phyloP scores from a whole-genome alignment of 2,888 invertebrate genomes.

The Willowsia nigromaculata region DNA sequence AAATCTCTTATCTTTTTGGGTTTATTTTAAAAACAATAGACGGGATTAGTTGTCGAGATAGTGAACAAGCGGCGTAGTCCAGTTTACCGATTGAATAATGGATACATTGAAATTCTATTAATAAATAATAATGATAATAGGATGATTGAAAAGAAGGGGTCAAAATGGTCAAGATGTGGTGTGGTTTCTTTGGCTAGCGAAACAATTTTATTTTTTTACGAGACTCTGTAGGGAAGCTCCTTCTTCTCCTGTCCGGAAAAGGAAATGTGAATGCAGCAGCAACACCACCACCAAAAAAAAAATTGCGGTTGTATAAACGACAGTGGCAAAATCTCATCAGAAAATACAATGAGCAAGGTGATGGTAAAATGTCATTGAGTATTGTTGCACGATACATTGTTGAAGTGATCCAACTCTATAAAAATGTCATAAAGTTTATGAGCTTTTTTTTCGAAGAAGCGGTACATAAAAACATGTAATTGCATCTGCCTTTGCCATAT shows the following conservation, averaged over 20 bases:
- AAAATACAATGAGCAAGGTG: background rate
- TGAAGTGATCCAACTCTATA: background rate
- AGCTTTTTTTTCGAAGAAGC: background rate
- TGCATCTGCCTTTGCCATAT: background rate
- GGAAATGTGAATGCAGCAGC: conserved; percentile 8
- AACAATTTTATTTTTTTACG: background rate
- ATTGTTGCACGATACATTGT: background rate
- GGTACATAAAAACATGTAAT: background rate
- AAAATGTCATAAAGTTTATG: background rate
- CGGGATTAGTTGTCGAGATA: no score
- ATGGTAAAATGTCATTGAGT: background rate
- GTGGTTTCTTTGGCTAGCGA: conserved; percentile 12
- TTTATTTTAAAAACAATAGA: no score
- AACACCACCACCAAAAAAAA: no score
- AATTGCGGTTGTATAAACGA: background rate
- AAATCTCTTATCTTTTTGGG: no score
- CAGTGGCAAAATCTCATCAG: conserved; percentile 35
- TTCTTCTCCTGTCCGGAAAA: conserved; percentile 23
- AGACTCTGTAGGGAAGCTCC: background rate
- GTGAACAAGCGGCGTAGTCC: no score
- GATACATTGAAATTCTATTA: conserved; percentile 7
- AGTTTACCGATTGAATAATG: conserved; percentile 43
- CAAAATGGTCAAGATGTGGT: conserved; percentile 37
- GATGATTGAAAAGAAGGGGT: conserved; percentile 17
- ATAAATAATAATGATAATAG: background rate